A percentile compares a stretch with the other conserved stretches of the same genome.
phyloP scores from a whole-genome alignment of 2,113 vertebrate species.

The Mormoops blainvillei region DNA sequence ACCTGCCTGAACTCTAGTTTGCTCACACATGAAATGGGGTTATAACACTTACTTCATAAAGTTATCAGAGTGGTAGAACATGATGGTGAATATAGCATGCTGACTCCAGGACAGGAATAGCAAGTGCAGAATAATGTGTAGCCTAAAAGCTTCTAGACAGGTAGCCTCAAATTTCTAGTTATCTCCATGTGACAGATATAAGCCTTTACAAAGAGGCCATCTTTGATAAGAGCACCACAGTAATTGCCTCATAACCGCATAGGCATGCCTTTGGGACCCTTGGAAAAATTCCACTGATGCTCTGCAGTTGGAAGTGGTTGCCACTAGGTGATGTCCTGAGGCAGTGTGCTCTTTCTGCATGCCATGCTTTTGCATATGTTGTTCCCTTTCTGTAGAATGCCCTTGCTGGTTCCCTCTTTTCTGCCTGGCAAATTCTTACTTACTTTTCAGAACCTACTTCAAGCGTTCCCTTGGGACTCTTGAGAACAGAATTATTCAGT shows the following conservation, averaged over 20 bases:
- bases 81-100: not conserved
- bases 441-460: not conserved
- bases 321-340: not conserved
- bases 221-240: not conserved
- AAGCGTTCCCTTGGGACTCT: not conserved
- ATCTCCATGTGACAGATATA: not conserved
- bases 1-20: not conserved
- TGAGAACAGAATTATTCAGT: not conserved
- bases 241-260: not conserved
- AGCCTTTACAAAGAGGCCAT: not conserved
- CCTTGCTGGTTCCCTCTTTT: not conserved
- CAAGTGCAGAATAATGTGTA: not conserved
- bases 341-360: not conserved
- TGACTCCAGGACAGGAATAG: not conserved
- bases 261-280: not conserved
- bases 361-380: not conserved
- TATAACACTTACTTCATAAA: not conserved
- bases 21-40: not conserved
- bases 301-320: not conserved
- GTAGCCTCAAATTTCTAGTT: not conserved
- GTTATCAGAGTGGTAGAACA: not conserved
- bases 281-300: not conserved
- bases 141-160: not conserved
- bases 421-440: not conserved
- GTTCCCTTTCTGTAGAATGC: not conserved